These are phyloP conservation scores for Fopius arisanus DNA, from an alignment of 1,140 invertebrate species.

Conservation along the genomic window DNA sequence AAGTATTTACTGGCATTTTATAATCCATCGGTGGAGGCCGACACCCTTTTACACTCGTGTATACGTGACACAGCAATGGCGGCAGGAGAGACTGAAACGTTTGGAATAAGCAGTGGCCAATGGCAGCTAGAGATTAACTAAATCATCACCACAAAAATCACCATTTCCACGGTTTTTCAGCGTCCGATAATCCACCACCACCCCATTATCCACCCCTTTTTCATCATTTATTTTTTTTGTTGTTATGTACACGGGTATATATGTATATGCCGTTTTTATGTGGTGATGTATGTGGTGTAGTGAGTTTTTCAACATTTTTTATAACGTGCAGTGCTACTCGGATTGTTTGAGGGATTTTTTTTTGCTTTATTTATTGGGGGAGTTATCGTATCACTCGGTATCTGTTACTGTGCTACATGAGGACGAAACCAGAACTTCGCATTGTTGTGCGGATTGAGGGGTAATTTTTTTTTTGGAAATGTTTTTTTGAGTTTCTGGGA, in stretches of 20 bases:
- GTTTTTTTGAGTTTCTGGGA: too few species aligned
- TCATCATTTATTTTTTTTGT: neutral
- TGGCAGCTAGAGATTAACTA: neutral
- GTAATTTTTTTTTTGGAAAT: too few species aligned
- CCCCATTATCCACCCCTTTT: neutral
- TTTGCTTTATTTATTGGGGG: neutral
- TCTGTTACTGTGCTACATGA: neutral
- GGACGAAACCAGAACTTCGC: neutral
- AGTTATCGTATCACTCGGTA: neutral
- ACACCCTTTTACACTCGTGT: conserved; percentile 1
- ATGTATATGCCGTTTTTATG: neutral
- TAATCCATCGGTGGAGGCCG: neutral
- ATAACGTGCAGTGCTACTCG: neutral
- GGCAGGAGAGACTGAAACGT: neutral
- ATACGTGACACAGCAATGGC: conserved; percentile 7
- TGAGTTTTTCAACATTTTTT: neutral
- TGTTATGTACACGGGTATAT: neutral
- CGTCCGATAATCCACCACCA: too few species aligned
- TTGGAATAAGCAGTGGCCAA: neutral
- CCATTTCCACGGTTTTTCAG: neutral
- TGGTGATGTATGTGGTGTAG: neutral
- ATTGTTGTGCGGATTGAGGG: neutral
- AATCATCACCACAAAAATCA: too few species aligned
- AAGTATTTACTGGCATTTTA: neutral
- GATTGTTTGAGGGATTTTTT: neutral